Base-by-base conservation (phyloP, 2,113 vertebrate genomes). In the Sisor rabdophorus region DNA sequence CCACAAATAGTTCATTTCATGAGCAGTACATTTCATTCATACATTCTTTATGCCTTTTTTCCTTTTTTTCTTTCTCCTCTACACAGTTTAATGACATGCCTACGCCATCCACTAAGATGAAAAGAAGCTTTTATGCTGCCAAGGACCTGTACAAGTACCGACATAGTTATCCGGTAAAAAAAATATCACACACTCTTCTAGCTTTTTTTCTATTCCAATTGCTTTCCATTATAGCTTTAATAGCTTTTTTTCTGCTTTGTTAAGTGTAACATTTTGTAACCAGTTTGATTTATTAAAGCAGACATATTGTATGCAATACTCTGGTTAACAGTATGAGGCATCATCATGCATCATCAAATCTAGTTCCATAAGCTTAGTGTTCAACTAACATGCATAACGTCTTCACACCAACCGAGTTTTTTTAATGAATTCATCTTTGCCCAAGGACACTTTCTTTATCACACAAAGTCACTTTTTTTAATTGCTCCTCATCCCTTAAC, bases 141-240 rank as follows among this genome's bases (percentile, higher is more conserved):
- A 94, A 95, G 86, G 97, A 99, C 88, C 90, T 99, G 75, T 98
- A 98, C 91, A 98, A 98, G 86, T 99, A 99, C 85, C 93, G 97
- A 50, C 97, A 99, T 72, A 95, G 96, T 87, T 99, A 99, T 84
- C 97, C 96, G 88, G 97, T 99, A 95, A 91, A 91, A 84, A 95
- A 91, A 91, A 84, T 44, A 55, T 47, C 54, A 19, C 72, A 44
- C 54, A 36, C 30, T 67, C 44, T 65, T 17, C 67, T 28, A 5
- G 2, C 28, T 47, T 15, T 53, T 19, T 65, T 74, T 52, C 30
- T 15, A 19, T 24, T 20, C 53, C n/a, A 55, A 4, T 8, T 71
- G 56, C 69, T 72, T 44, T 44, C 9, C 40, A 44, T 44, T 44
- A 44, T 9, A 44, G 40, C 47, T 72, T 50, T 30, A 54, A 73